Base-by-base conservation (phyloP, 1,140 invertebrate genomes). In the Zaprionus vittiger region DNA sequence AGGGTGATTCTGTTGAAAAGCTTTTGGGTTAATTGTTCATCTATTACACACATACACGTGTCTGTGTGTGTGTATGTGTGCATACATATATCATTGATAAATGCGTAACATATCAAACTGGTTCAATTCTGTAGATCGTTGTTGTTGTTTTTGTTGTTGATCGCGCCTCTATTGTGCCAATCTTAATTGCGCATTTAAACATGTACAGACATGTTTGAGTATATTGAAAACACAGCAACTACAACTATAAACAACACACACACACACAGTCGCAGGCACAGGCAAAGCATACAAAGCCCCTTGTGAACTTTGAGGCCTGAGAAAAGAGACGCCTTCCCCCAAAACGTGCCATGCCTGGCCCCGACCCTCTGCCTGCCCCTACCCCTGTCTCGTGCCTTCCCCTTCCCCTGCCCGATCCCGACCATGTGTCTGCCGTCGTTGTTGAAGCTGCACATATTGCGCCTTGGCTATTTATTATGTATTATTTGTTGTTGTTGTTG, bases 111-210 rank as follows among this genome's bases (percentile, higher is more conserved):
- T 75, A 65, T 90, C 79, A 90, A 89, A 89, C 84, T 89, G 85
- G 84, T 89, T 89, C 85, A 89, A 84, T 90, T 84, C 87, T 79
- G 82, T 82, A 67, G 69, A 81, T 85, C 73, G 67, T 81, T 84
- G 59, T 57, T 61, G 9, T 41, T 66, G 55, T 60, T 73, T 60
- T 70, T 44, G 55, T 59, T 62, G 57, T 75, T 79, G 60, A 20
- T 77, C 47, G 52, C 64, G 75, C 64, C 66, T 67, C 64, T 70
- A 69, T 80, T 78, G 75, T 89, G 85, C 84, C 84, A 87, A 87
- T 87, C 84, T 89, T 89, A 89, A 89, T 89, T 89, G 84, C 84
- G 84, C 84, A 89, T 89, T 89, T 89, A 89, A 84, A 89, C 89
- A 80, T 80, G 80, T 59, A 55, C 20, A 17, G 15, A 65, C 17